These are phyloP conservation scores for Triplophysa tibetana DNA, from an alignment of 2,113 vertebrate species.

Conservation along the genomic window DNA sequence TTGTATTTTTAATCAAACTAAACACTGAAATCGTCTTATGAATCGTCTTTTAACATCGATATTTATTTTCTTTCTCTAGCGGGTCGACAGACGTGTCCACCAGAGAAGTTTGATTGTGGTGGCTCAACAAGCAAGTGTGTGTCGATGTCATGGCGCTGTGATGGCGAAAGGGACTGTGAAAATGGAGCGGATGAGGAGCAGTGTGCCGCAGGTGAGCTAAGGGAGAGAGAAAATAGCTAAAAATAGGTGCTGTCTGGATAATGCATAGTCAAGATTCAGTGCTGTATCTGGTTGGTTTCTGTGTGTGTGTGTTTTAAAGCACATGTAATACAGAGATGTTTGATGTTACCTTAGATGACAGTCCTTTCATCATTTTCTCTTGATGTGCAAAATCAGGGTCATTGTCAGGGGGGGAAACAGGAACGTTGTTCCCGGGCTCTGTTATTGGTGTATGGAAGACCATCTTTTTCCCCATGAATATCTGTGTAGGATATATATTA, in stretches of 20 bases:
- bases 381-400: neutral
- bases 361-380: constrained; percentile 1
- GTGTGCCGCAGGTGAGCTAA: constrained; percentile 81
- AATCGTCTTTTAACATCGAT: neutral
- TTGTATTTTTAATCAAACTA: no score
- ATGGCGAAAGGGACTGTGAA: constrained; percentile 92
- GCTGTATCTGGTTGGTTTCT: neutral
- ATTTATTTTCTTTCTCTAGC: constrained; percentile 54
- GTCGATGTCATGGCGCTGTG: constrained; percentile 91
- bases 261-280: constrained; percentile 11
- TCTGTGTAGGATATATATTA: neutral
- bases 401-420: no score
- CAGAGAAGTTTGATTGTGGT: constrained; percentile 94
- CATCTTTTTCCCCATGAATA: no score
- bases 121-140: constrained; percentile 87
- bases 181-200: constrained; percentile 88
- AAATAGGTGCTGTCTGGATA: neutral
- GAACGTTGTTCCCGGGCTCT: no score
- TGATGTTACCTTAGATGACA: neutral
- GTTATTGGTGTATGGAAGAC: no score
- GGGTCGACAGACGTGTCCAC: constrained; percentile 89
- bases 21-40: neutral
- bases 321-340: constrained; percentile 14
- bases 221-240: neutral
- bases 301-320: neutral